Percentiles rank a stretch among this genome's conserved stretches.
These are phyloP conservation scores for Carettochelys insculpta DNA, from an alignment of 2,113 vertebrate genomes.

Conservation along the genomic window DNA sequence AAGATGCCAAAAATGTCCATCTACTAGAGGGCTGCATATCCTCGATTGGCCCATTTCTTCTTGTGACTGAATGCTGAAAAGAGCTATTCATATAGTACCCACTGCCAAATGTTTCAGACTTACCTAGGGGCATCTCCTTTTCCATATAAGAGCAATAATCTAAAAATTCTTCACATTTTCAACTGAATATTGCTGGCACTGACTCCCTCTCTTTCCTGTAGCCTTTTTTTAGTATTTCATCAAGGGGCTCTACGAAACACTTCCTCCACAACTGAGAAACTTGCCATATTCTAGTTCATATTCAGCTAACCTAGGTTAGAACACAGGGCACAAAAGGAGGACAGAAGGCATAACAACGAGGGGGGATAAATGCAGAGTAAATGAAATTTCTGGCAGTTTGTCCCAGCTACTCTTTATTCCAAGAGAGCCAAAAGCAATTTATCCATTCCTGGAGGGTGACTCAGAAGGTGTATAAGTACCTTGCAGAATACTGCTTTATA, in stretches of 20 bases:
- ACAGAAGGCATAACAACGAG: not conserved
- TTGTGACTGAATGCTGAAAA: not conserved
- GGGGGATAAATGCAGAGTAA: not conserved
- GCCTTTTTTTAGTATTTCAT: not conserved
- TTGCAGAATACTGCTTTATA: not conserved
- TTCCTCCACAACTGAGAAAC: not conserved
- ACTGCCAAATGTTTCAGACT: not conserved
- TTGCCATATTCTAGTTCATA: not conserved
- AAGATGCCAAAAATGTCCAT: not conserved
- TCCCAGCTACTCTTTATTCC: not conserved
- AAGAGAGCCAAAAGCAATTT: not conserved
- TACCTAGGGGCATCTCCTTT: not conserved
- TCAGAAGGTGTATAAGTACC: not conserved
- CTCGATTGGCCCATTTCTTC: not conserved
- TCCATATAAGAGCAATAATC: not conserved
- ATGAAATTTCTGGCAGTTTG: not conserved
- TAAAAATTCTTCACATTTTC: not conserved
- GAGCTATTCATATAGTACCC: not conserved
- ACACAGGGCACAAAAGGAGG: not conserved
- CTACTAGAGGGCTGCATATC: not conserved
- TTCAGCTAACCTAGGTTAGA: not conserved
- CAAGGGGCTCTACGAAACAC: not conserved
- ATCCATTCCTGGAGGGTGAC: not conserved
- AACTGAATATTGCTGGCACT: not conserved
- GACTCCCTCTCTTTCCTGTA: not conserved